phyloP scores from a whole-genome alignment of 2,888 invertebrate genomes.

The Acleris cristana region DNA sequence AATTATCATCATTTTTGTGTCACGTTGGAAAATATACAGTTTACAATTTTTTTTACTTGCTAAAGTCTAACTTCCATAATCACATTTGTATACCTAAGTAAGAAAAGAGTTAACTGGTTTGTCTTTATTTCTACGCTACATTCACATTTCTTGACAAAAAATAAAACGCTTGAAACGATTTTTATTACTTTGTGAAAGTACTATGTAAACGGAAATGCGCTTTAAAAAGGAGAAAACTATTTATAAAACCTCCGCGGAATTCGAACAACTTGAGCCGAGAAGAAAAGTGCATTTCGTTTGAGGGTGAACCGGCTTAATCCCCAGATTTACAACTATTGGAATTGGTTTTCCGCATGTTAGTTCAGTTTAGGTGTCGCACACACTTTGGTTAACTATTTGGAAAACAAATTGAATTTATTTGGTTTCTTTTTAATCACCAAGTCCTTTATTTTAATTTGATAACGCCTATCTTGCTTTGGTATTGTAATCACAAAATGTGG shows the following conservation, averaged over 20 bases:
- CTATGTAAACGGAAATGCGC: constrained; percentile 1
- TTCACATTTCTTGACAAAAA: no score
- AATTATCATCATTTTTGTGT: no score
- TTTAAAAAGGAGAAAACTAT: constrained; percentile 10
- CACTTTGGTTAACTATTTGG: neutral
- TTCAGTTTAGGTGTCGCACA: constrained; percentile 5
- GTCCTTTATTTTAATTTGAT: no score
- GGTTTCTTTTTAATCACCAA: neutral
- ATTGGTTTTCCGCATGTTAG: constrained; percentile 17
- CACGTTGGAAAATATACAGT: no score
- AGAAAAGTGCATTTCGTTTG: constrained; percentile 27
- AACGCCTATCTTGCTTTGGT: no score
- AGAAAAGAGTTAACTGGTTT: no score
- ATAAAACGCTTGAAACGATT: neutral
- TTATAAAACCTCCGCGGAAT: constrained; percentile 9
- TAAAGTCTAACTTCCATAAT: no score
- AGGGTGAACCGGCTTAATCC: constrained; percentile 20
- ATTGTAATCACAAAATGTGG: no score
- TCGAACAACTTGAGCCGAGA: constrained; percentile 20
- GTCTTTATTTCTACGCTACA: no score
- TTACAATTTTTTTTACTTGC: no score
- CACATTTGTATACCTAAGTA: no score
- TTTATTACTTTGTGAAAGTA: neutral
- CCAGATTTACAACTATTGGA: constrained; percentile 26
- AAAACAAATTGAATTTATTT: neutral